Conservation (phyloP, 2,888 invertebrate genomes). For the Oscheius onirici region DNA sequence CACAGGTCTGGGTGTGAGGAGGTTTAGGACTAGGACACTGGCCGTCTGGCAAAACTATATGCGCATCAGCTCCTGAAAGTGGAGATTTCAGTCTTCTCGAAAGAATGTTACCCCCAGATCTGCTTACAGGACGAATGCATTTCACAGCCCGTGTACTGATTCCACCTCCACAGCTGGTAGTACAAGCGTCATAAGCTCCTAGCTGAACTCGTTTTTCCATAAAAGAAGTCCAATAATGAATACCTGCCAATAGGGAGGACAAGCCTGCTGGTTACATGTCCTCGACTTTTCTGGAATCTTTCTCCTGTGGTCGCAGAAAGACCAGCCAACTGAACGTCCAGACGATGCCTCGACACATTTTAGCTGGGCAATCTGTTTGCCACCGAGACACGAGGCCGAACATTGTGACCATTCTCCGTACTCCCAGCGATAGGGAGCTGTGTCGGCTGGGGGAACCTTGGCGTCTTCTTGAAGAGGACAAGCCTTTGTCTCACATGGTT, state of each 20-base stretch:
- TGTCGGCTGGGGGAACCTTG: conserved; percentile 39
- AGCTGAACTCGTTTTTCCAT: conserved; percentile 36
- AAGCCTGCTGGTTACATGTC: conserved; percentile 92
- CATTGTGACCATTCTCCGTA: conserved; percentile 78
- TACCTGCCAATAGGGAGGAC: conserved; percentile 81
- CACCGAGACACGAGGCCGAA: conserved; percentile 90
- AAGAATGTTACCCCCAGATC: conserved; percentile 51
- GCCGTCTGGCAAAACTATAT: conserved; percentile 89
- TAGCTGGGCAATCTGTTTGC: conserved; percentile 64
- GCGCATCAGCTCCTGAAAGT: conserved; percentile 81
- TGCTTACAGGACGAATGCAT: conserved; percentile 78
- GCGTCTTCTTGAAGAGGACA: conserved; percentile 62
- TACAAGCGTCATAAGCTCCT: conserved; percentile 77
- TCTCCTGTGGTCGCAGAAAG: conserved; percentile 85
- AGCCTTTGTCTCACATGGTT: conserved; percentile 63
- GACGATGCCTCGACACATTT: conserved; percentile 58
- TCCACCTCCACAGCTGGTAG: conserved; percentile 92
- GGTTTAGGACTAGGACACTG: conserved; percentile 83
- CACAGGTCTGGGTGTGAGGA: conserved; percentile 80
- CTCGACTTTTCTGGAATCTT: conserved; percentile 86
- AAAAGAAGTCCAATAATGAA: neutral
- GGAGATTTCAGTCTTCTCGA: too few relatives aligned
- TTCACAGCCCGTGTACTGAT: conserved; percentile 85
- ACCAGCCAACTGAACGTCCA: conserved; percentile 86
- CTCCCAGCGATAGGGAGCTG: conserved; percentile 59